Evolutionary conservation across 2,888 invertebrate species (phyloP).

Genomic region (Endomychus coccineus): DNA sequence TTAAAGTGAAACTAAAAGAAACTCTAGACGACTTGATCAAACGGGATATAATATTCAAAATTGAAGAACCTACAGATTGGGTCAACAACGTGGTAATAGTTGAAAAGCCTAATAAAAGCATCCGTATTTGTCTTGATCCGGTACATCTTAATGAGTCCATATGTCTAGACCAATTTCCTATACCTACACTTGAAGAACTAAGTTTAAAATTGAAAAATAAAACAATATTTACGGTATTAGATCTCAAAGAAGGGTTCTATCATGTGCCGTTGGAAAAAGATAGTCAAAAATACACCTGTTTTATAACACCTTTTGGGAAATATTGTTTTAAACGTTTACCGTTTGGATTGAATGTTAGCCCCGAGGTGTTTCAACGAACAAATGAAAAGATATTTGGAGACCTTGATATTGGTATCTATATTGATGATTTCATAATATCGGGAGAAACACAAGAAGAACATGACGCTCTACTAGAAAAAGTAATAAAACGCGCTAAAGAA

Average conservation of each 20-base stretch:
- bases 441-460: conserved; percentile 21
- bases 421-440: conserved; percentile 28
- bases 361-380: conserved; percentile 31
- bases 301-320: conserved; percentile 30
- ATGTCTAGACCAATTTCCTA: conserved; percentile 20
- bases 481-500: conserved; percentile 24
- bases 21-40: conserved; percentile 10
- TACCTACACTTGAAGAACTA: conserved; percentile 24
- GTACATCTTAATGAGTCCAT: conserved; percentile 23
- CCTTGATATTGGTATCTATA: conserved; percentile 31
- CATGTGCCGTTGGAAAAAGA: conserved; percentile 28
- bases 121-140: conserved; percentile 30
- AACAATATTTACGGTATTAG: conserved; percentile 24
- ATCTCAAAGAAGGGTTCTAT: conserved; percentile 33
- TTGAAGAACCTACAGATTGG: conserved; percentile 18
- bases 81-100: conserved; percentile 25
- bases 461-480: conserved; percentile 23
- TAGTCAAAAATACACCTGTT: conserved; percentile 25
- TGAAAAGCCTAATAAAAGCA: conserved; percentile 26
- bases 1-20: conserved; percentile 11
- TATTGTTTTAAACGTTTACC: conserved; percentile 22
- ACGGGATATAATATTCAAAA: conserved; percentile 13
- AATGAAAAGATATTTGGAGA: conserved; percentile 33
- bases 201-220: conserved; percentile 18
- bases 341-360: conserved; percentile 20